Conservation (phyloP, 2,797 vertebrate genomes). For the Melanotaenia boesemani region DNA sequence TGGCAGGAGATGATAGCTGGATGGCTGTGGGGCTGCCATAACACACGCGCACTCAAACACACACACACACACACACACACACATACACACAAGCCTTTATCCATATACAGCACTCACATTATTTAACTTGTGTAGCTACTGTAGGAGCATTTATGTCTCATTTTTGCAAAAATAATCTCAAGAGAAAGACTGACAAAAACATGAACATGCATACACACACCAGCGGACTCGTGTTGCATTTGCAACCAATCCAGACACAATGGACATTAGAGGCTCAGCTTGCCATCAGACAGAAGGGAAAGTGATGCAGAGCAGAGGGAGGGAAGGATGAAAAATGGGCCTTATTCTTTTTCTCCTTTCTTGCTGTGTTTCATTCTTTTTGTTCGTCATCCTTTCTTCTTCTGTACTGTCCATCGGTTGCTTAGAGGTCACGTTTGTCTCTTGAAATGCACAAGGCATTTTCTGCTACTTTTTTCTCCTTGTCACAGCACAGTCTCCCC, state of each 20-base stretch:
- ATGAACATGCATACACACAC: conserved; percentile 7
- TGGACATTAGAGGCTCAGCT: conserved; percentile 84
- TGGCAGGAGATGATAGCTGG: conserved; percentile 78
- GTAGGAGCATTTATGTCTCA: conserved; percentile 43
- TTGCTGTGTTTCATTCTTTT: not conserved
- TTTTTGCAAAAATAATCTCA: conserved; percentile 31
- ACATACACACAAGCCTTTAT: conserved; percentile 38
- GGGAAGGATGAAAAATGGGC: conserved; percentile 68
- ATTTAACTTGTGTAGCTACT: conserved; percentile 48
- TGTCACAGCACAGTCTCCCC: conserved; percentile 23
- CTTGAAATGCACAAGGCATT: conserved; percentile 42
- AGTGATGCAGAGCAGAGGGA: conserved; percentile 74
- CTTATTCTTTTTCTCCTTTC: conserved; percentile 54
- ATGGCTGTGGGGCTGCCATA: conserved; percentile 71
- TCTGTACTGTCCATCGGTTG: conserved; percentile 50
- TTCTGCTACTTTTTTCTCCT: conserved; percentile 39
- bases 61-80: conserved; percentile 43
- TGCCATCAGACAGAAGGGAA: conserved; percentile 77
- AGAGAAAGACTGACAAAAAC: conserved; percentile 14
- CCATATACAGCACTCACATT: conserved; percentile 34
- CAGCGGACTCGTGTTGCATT: conserved; percentile 14
- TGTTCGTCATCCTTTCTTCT: conserved; percentile 8
- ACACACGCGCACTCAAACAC: conserved; percentile 27
- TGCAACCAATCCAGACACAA: conserved; percentile 81
- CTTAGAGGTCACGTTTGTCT: conserved; percentile 63